Evolutionary conservation across 1,140 invertebrate genomes (phyloP).

Genomic region (Lasaia peninsularis): DNA sequence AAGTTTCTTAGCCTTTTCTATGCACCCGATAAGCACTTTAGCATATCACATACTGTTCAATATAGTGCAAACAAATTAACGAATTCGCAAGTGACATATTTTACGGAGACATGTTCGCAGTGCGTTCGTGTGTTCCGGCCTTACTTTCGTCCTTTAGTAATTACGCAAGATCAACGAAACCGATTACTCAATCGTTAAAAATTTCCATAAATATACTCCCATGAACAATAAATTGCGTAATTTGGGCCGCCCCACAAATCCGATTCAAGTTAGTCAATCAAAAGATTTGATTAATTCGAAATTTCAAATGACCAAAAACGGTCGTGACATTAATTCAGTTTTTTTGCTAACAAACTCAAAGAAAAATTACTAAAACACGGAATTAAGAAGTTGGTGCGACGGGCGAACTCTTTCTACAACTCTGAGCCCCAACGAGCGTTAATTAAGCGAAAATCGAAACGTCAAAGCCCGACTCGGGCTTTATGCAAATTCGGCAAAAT

Average conservation of each 20-base stretch:
- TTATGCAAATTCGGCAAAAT: conserved; percentile 63
- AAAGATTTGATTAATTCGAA: conserved; percentile 45
- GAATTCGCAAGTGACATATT: too few relatives aligned
- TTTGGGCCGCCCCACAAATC: conserved; percentile 18
- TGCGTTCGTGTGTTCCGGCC: too few relatives aligned
- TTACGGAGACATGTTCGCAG: too few relatives aligned
- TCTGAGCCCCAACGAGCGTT: conserved; percentile 47
- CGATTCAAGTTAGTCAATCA: conserved; percentile 6
- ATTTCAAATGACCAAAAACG: conserved; percentile 57
- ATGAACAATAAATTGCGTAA: neutral
- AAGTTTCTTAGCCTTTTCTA: too few relatives aligned
- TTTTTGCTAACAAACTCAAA: conserved; percentile 46
- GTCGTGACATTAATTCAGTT: conserved; percentile 38
- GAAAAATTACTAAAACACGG: conserved; percentile 45
- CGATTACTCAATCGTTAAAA: neutral
- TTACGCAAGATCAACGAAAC: neutral
- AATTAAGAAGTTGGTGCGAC: conserved; percentile 44
- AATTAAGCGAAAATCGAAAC: conserved; percentile 73
- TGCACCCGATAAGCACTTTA: too few relatives aligned
- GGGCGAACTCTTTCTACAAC: conserved; percentile 54
- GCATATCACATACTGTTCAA: too few relatives aligned
- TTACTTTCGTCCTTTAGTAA: too few relatives aligned
- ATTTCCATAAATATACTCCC: neutral
- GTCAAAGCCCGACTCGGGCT: conserved; percentile 55
- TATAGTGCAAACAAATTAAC: too few relatives aligned